Percentiles rank a stretch among this genome's conserved stretches.
Conservation (phyloP, 1,140 invertebrate species). For the Nasonia vitripennis region DNA sequence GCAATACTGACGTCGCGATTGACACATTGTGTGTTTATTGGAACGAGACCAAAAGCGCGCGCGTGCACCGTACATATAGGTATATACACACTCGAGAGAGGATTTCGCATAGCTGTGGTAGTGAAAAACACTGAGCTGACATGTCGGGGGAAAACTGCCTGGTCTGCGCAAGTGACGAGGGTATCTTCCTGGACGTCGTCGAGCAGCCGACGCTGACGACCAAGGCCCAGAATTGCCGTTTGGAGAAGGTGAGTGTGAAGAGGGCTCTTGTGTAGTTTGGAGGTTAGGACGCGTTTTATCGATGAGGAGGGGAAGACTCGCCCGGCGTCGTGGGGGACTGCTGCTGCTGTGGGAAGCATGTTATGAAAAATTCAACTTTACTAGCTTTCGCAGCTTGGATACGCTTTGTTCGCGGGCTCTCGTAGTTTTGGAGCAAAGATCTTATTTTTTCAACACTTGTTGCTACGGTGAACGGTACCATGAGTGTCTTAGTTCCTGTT, state of each 20-base stretch:
- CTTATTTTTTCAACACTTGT: no score
- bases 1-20: no score
- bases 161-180: conserved; percentile 69
- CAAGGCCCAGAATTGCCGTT: conserved; percentile 64
- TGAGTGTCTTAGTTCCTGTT: no score
- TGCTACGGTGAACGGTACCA: no score
- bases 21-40: no score
- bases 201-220: conserved; percentile 54
- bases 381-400: background rate
- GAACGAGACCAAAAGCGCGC: no score
- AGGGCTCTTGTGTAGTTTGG: background rate
- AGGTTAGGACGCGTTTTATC: conserved; percentile 33
- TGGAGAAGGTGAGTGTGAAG: conserved; percentile 62
- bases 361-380: background rate
- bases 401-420: no score
- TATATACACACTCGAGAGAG: background rate
- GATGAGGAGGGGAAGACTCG: background rate
- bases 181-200: conserved; percentile 67
- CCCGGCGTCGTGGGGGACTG: background rate
- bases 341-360: background rate
- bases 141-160: conserved; percentile 68
- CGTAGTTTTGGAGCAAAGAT: no score
- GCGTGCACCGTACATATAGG: background rate
- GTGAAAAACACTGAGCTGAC: background rate
- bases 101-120: background rate